phyloP scores from a whole-genome alignment of 2,113 vertebrate genomes.

The Eptesicus fuscus region DNA sequence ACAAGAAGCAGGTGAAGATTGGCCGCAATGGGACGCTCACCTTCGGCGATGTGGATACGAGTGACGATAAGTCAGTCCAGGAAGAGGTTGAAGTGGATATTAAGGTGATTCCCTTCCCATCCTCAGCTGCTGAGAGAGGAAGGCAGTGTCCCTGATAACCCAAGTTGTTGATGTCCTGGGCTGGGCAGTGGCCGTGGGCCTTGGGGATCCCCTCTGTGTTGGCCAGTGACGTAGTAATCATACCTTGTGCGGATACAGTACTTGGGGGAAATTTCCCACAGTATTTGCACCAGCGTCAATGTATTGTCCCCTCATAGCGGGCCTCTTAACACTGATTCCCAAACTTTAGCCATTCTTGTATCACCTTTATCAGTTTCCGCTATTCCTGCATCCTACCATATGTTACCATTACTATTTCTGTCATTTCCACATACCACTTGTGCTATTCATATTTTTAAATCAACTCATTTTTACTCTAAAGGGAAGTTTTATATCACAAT shows the following conservation, averaged over 20 bases:
- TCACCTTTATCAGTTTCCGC: neutral
- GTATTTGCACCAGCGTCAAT: neutral
- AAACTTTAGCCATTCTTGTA: neutral
- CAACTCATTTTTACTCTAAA: neutral
- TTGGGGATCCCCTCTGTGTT: neutral
- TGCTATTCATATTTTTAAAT: neutral
- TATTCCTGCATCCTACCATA: neutral
- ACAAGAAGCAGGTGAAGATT: constrained; percentile 97
- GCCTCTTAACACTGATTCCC: neutral
- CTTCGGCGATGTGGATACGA: constrained; percentile 89
- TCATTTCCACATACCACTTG: neutral
- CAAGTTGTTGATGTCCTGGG: neutral
- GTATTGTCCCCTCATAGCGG: neutral
- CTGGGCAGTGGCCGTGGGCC: neutral
- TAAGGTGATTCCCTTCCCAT: constrained; percentile 78
- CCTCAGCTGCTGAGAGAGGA: neutral
- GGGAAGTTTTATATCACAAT: neutral
- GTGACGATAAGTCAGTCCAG: constrained; percentile 81
- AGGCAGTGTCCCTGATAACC: neutral
- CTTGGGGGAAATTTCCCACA: neutral
- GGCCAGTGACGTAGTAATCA: neutral
- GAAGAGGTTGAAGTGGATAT: constrained; percentile 92
- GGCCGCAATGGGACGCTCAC: constrained; percentile 92
- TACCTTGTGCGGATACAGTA: neutral
- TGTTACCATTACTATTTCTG: neutral